Percentiles rank a stretch among this genome's conserved stretches.
Conservation (phyloP, 1,140 invertebrate species). For the Antheraea pernyi region DNA sequence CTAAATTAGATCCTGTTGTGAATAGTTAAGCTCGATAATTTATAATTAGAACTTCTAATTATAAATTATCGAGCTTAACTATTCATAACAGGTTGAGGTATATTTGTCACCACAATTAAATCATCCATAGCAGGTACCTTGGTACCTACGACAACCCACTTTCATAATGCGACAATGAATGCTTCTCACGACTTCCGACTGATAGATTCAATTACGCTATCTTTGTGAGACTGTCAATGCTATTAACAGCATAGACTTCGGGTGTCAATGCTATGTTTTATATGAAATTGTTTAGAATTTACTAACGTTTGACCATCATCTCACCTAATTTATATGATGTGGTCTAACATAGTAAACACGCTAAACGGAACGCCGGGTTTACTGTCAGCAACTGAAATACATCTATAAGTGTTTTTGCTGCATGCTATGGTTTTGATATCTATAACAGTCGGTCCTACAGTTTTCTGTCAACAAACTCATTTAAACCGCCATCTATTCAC, state of each 20-base stretch:
- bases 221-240: conserved; percentile 39
- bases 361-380: no score
- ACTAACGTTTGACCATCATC: no score
- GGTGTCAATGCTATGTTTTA: neutral
- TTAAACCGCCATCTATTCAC: no score
- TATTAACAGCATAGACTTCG: neutral
- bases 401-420: no score
- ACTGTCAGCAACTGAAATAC: no score
- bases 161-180: conserved; percentile 44
- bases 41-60: no score
- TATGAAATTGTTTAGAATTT: no score
- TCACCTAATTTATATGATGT: no score
- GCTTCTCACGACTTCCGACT: conserved; percentile 63
- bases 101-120: neutral
- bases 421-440: no score
- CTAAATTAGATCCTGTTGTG: neutral
- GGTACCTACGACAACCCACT: conserved; percentile 40
- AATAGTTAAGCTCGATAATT: neutral
- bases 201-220: conserved; percentile 45
- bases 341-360: no score
- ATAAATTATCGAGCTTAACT: neutral
- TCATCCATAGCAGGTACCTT: conserved; percentile 39
- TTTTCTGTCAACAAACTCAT: no score
- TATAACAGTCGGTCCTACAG: no score
- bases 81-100: neutral